Conservation (phyloP, 2,888 invertebrate species). For the Tholera decimalis region DNA sequence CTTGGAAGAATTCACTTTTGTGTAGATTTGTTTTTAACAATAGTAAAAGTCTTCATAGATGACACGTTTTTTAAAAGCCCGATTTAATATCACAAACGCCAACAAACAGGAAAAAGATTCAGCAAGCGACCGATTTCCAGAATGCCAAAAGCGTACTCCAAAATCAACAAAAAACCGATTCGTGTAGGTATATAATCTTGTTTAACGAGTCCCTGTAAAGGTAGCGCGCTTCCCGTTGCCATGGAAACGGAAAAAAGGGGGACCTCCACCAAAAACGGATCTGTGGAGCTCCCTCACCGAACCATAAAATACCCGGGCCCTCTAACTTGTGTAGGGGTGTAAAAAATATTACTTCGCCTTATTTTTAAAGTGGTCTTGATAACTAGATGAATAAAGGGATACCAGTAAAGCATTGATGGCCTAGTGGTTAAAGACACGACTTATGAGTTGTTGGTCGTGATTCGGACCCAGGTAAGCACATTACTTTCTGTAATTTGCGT, state of each 20-base stretch:
- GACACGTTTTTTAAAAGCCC: background rate
- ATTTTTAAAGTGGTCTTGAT: too few relatives aligned
- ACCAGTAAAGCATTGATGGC: too few relatives aligned
- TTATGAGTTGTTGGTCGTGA: too few relatives aligned
- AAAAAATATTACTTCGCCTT: too few relatives aligned
- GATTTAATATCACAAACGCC: background rate
- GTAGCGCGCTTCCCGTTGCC: conserved; percentile 71
- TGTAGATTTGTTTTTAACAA: too few relatives aligned
- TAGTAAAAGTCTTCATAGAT: too few relatives aligned
- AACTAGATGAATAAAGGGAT: too few relatives aligned
- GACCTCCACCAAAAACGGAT: conserved; percentile 66
- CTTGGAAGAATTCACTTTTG: too few relatives aligned
- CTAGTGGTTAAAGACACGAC: too few relatives aligned
- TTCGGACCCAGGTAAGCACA: too few relatives aligned
- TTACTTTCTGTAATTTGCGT: too few relatives aligned
- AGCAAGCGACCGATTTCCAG: conserved; percentile 7
- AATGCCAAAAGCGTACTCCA: conserved; percentile 41
- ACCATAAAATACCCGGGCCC: conserved; percentile 74
- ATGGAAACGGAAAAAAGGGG: conserved; percentile 71
- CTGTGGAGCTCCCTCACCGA: conserved; percentile 61
- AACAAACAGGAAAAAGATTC: conserved; percentile 18
- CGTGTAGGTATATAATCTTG: conserved; percentile 40
- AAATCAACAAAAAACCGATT: conserved; percentile 46
- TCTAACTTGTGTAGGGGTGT: conserved; percentile 60
- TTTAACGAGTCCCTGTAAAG: conserved; percentile 50